Evolutionary conservation across 2,113 vertebrate species (phyloP), one percentile per base, ranked within the genome.

Genomic region (Pseudois nayaur): DNA sequence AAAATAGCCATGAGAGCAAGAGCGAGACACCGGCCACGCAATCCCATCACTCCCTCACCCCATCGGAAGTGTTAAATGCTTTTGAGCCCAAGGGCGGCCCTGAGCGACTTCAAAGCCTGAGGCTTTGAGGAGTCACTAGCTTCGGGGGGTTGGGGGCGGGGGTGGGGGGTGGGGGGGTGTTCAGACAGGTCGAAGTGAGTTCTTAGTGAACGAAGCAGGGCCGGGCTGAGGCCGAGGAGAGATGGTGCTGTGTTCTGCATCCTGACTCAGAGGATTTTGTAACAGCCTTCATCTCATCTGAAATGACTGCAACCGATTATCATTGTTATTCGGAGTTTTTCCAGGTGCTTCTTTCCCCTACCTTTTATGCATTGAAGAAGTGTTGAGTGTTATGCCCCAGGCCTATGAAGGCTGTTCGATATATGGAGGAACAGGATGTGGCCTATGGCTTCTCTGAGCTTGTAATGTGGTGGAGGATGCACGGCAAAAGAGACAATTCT

Each of bases 271-370:
- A 89, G 23, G 59, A 21, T n/a, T 82, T 71, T 55, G 4, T 25
- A 86, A 13, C 71, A 67, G 27, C 7, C 23, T 45, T 45, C 60
- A 1, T 50, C 62, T 81, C 21, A 16, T 48, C 76, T 8, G 48
- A 45, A 64, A 97, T 94, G 94, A 15, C 92, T 55, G 57, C 45
- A 25, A 85, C 52, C 12, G 59, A 2, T 48, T 89, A 27, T 50
- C 62, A 45, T n/a, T 74, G 62, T 89, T 74, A 45, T 90, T 76
- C 79, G 31, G 36, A 79, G 29, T 89, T 27, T 67, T 16, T 84
- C 40, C 87, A 95, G 96, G 96, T 95, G 92, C 81, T 79, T 94
- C 36, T 62, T 13, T 64, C 85, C 82, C 59, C 89, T 85, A 9
- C 79, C 21, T 97, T 87, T 27, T 84, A 62, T 36, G 83, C 74